phyloP scores from a whole-genome alignment of 2,888 invertebrate genomes.

The Netelia fuscicornis region DNA sequence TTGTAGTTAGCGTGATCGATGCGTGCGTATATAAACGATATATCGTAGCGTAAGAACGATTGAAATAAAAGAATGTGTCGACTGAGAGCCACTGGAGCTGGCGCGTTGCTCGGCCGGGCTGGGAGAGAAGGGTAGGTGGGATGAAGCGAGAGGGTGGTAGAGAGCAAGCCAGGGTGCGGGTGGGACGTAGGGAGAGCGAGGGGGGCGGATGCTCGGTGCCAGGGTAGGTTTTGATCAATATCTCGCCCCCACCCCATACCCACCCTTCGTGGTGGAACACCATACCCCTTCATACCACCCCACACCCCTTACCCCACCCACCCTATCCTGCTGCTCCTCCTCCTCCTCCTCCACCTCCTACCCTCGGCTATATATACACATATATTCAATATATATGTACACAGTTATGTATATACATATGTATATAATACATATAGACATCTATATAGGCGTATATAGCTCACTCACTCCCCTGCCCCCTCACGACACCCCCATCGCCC shows the following conservation, averaged over 20 bases:
- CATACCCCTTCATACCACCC: conserved; percentile 76
- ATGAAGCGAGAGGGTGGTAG: conserved; percentile 68
- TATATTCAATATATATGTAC: conserved; percentile 3
- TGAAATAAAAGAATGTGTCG: conserved; percentile 69
- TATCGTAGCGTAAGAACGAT: conserved; percentile 53
- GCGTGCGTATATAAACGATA: background rate
- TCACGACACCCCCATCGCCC: conserved; percentile 76
- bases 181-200: conserved; percentile 69
- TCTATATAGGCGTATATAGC: conserved; percentile 2
- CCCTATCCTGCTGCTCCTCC: too few relatives aligned
- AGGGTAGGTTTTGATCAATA: conserved; percentile 85
- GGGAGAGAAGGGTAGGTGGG: conserved; percentile 75
- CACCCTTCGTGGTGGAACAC: conserved; percentile 81
- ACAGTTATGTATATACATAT: conserved; percentile 46
- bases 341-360: conserved; percentile 45
- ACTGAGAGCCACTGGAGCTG: conserved; percentile 81
- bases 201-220: conserved; percentile 80
- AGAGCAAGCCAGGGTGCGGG: conserved; percentile 80
- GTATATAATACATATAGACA: conserved; percentile 3
- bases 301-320: background rate
- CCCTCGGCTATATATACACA: conserved; percentile 12
- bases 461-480: conserved; percentile 49
- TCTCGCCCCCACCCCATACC: conserved; percentile 83
- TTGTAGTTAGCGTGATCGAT: background rate
- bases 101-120: conserved; percentile 77